Evolutionary conservation across 2,113 vertebrate genomes (phyloP).

Genomic region (Emydocephalus ijimae): DNA sequence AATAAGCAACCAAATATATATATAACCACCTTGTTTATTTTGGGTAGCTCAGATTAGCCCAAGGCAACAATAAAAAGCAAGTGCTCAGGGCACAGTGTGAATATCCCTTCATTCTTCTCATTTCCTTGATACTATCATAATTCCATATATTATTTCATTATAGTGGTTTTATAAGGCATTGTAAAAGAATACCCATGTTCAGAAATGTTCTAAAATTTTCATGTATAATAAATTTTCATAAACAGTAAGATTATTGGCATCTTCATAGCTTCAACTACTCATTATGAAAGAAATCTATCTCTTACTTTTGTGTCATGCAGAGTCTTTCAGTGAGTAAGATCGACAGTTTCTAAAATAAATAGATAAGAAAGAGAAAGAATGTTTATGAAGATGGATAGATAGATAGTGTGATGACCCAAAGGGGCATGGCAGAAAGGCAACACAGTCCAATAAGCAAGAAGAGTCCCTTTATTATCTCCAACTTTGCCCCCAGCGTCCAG

Average conservation of each 20-base stretch:
- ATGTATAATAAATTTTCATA: too few species aligned
- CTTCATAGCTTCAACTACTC: neutral
- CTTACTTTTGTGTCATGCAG: too few species aligned
- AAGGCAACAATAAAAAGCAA: conserved; percentile 5
- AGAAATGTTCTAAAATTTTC: neutral
- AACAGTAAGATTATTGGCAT: neutral
- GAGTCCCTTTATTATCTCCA: too few species aligned
- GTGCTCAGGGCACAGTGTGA: neutral
- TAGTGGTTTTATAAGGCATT: neutral
- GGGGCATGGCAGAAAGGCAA: too few species aligned
- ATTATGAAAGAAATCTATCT: neutral
- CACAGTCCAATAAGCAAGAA: too few species aligned
- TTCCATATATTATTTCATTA: conserved; percentile 16
- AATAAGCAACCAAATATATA: neutral
- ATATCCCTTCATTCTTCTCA: conserved; percentile 12
- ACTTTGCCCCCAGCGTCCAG: too few species aligned
- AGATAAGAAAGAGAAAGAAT: too few species aligned
- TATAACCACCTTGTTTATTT: conserved; percentile 15
- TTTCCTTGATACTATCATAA: neutral
- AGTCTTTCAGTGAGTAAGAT: too few species aligned
- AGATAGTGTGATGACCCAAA: too few species aligned
- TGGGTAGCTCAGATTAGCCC: conserved; percentile 5
- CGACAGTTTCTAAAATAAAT: too few species aligned
- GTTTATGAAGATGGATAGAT: too few species aligned
- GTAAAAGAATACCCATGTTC: neutral